Conservation (phyloP, 2,113 vertebrate genomes). For the Trochalopteron elliotii region DNA sequence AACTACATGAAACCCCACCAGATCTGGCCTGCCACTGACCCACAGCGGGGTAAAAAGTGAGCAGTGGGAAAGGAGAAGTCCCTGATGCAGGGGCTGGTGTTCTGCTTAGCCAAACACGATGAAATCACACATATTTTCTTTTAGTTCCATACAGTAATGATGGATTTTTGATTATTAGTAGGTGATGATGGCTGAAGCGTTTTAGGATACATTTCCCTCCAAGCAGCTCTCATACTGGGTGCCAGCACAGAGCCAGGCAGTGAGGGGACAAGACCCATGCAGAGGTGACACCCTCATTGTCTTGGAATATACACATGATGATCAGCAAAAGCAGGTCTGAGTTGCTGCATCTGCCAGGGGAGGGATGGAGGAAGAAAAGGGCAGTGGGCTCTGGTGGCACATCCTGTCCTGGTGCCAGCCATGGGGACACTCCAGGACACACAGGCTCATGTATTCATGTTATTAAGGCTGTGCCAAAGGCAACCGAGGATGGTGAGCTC, state of each 20-base stretch:
- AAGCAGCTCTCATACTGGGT: neutral
- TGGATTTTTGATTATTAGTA: neutral
- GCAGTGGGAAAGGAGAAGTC: neutral
- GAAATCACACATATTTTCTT: neutral
- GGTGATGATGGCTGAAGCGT: neutral
- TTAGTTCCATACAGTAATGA: neutral
- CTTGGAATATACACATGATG: accelerated
- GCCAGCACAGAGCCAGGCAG: neutral
- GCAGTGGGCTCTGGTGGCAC: neutral
- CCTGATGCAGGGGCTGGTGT: neutral
- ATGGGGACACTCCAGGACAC: neutral
- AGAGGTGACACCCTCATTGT: accelerated
- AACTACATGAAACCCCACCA: neutral
- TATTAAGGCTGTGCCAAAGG: neutral
- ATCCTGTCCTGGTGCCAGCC: neutral
- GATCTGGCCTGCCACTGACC: neutral
- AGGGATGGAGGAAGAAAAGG: neutral
- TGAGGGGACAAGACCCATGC: accelerated
- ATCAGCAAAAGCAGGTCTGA: neutral
- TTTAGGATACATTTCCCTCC: neutral
- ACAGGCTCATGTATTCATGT: neutral
- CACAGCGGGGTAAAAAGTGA: accelerated
- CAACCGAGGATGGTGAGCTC: neutral
- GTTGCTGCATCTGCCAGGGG: neutral
- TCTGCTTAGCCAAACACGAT: neutral